Evolutionary conservation across 2,113 vertebrate genomes (phyloP).

Genomic region (Pangasianodon gigas): DNA sequence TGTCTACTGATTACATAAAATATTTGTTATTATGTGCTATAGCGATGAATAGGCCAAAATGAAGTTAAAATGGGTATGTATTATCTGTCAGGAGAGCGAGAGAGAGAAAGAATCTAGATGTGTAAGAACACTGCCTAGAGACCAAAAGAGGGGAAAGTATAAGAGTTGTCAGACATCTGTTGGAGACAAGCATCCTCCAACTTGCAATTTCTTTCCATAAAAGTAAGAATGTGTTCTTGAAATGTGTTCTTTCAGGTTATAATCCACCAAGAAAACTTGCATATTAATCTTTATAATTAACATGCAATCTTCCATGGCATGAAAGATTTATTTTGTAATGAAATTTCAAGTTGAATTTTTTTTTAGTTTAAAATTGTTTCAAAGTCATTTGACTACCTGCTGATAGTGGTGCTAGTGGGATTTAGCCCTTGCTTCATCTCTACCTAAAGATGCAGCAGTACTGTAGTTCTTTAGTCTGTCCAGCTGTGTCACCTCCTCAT

Average conservation of each 20-base stretch:
- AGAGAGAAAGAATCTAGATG: neutral
- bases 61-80: neutral
- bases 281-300: neutral
- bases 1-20: conserved; percentile 1
- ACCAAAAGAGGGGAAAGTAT: neutral
- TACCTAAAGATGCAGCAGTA: neutral
- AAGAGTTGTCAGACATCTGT: neutral
- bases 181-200: neutral
- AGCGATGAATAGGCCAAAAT: neutral
- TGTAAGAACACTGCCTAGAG: neutral
- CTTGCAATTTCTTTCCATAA: neutral
- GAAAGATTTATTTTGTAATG: neutral
- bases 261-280: neutral
- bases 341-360: neutral
- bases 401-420: neutral
- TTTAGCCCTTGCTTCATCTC: neutral
- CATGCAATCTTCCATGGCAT: neutral
- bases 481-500: neutral
- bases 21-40: neutral
- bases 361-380: neutral
- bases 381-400: neutral
- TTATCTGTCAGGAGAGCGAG: neutral
- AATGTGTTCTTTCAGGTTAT: neutral
- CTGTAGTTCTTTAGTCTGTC: neutral
- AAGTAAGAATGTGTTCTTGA: neutral